These are phyloP conservation scores for Argyra leucocephala DNA, from an alignment of 2,888 invertebrate species.

Conservation along the genomic window DNA sequence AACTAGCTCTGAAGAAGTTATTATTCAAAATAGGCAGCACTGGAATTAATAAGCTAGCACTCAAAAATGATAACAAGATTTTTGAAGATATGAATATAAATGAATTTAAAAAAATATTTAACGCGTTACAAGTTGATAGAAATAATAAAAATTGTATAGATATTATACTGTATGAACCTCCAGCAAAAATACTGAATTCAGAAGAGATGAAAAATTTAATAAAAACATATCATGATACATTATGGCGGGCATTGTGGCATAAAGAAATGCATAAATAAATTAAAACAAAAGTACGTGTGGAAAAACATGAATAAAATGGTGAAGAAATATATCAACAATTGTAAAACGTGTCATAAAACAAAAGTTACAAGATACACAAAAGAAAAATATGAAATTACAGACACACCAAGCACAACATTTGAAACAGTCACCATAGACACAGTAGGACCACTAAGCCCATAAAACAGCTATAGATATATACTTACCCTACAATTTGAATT, in stretches of 20 bases:
- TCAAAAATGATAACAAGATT: constrained; percentile 9
- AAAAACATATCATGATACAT: no score
- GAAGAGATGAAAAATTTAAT: not conserved
- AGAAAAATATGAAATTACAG: no score
- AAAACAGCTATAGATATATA: constrained; percentile 14
- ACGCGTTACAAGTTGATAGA: not conserved
- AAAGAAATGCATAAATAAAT: no score
- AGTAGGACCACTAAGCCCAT: constrained; percentile 15
- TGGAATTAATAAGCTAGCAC: constrained; percentile 8
- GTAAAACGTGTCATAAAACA: constrained; percentile 16
- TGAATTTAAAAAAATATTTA: constrained; percentile 6
- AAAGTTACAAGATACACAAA: constrained; percentile 17
- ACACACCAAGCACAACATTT: constrained; percentile 18
- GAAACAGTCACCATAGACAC: constrained; percentile 18
- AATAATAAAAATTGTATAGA: not conserved
- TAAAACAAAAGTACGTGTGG: no score
- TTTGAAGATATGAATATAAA: constrained; percentile 10
- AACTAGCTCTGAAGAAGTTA: constrained; percentile 11
- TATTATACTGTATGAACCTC: constrained; percentile 12
- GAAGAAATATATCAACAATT: constrained; percentile 6
- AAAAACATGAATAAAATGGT: constrained; percentile 16
- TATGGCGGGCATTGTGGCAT: no score
- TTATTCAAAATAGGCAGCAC: not conserved
- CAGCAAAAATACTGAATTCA: constrained; percentile 8
- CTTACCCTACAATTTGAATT: constrained; percentile 16